A percentile compares a stretch with the other conserved stretches of the same genome.
Evolutionary conservation across 92 coral and sea anemone species (phyloP).

Genomic region (Porites divaricata): DNA sequence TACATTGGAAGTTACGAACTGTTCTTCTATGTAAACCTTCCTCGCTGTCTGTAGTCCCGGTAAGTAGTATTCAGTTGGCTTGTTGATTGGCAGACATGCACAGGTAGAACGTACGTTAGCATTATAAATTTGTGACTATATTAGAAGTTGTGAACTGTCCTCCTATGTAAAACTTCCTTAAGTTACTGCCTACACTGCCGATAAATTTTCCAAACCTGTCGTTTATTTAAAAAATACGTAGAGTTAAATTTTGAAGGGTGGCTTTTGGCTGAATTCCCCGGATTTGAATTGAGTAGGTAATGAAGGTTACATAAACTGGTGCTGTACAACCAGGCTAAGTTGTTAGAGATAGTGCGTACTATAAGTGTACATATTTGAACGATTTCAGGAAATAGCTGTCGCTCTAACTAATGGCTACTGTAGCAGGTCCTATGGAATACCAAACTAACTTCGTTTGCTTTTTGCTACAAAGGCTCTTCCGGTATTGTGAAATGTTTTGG

Average conservation of each 20-base stretch:
- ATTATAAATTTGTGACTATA: background rate
- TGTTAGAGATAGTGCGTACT: background rate
- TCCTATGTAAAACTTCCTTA: too few species aligned
- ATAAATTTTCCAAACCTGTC: too few species aligned
- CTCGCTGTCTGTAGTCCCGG: too few species aligned
- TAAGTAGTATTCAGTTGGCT: too few species aligned
- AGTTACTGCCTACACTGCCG: too few species aligned
- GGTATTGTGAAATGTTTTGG: conserved; percentile 29
- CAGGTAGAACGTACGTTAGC: background rate
- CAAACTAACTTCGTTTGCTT: conserved; percentile 4
- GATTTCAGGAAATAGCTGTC: conserved; percentile 3
- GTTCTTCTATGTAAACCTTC: too few species aligned
- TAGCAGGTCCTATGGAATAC: conserved; percentile 1
- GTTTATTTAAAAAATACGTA: too few species aligned
- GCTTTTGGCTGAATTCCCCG: background rate
- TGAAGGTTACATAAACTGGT: background rate
- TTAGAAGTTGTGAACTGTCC: background rate
- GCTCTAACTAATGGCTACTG: conserved; percentile 8
- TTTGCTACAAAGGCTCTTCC: conserved; percentile 23
- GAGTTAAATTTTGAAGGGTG: background rate
- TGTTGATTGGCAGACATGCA: too few species aligned
- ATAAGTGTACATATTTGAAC: background rate
- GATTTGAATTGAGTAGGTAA: background rate
- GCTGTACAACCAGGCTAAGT: background rate
- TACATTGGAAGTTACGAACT: too few species aligned